Percentiles rank a stretch among this genome's conserved stretches.
phyloP scores from a whole-genome alignment of 2,888 invertebrate species.

The Drosophila planitibia region DNA sequence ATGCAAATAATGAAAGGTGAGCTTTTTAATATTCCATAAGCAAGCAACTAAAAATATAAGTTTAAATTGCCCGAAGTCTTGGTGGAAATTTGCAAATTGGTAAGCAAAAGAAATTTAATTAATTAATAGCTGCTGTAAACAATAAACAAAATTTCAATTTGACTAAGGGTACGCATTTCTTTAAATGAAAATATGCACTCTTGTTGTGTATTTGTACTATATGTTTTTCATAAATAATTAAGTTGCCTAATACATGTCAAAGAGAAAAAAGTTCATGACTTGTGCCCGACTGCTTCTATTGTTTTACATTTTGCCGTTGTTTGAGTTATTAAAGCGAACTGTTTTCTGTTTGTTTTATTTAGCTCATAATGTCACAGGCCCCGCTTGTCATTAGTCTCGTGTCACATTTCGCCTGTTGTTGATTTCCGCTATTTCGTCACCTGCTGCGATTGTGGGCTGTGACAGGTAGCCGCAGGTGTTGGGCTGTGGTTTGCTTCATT shows the following conservation, averaged over 20 bases:
- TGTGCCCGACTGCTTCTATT: slow-evolving; percentile 46
- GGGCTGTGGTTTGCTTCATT: slow-evolving; percentile 15
- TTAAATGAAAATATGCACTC: neutral
- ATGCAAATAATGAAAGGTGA: neutral
- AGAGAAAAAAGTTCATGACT: neutral
- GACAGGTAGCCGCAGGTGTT: slow-evolving; percentile 23
- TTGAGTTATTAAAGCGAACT: slow-evolving; percentile 29
- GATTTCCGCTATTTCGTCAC: slow-evolving; percentile 56
- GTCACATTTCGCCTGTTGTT: slow-evolving; percentile 36
- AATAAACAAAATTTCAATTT: slow-evolving; percentile 29
- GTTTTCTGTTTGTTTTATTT: slow-evolving; percentile 53
- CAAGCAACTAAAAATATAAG: neutral
- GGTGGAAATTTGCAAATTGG: slow-evolving; percentile 9
- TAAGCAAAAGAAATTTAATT: slow-evolving; percentile 55
- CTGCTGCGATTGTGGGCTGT: slow-evolving; percentile 24
- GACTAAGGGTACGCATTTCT: slow-evolving; percentile 8
- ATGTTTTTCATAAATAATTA: slow-evolving; percentile 19
- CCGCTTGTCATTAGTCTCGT: slow-evolving; percentile 2
- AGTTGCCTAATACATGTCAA: neutral
- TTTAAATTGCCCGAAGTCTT: slow-evolving; percentile 24
- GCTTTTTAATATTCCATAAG: neutral
- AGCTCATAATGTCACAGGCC: slow-evolving; percentile 24
- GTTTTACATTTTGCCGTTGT: slow-evolving; percentile 28
- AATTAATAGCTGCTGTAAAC: slow-evolving; percentile 32
- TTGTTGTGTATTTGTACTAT: neutral